Evolutionary conservation across 2,888 invertebrate genomes (phyloP).

Genomic region (Chromoteleia sp.): DNA sequence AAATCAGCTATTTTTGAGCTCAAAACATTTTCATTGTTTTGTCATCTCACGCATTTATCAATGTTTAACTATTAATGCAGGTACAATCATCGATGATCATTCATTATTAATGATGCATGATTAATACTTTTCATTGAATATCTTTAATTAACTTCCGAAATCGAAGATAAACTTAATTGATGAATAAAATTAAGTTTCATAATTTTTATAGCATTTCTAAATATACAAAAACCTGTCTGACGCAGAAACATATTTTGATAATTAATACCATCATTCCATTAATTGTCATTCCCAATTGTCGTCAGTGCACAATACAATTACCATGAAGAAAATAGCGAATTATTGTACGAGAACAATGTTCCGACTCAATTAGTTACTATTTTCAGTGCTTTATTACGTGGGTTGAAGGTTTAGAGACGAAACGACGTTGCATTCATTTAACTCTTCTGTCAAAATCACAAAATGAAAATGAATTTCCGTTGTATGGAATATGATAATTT

Average conservation of each 20-base stretch:
- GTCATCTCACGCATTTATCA: no score
- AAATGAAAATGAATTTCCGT: constrained; percentile 13
- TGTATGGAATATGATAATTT: constrained; percentile 4
- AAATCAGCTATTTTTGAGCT: no score
- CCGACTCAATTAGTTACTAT: constrained; percentile 29
- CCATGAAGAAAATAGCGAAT: constrained; percentile 29
- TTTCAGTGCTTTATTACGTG: constrained; percentile 31
- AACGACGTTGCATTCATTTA: constrained; percentile 22
- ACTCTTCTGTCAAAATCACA: constrained; percentile 14
- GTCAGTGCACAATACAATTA: constrained; percentile 8
- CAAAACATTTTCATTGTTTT: no score
- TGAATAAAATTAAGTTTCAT: not conserved
- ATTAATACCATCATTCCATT: constrained; percentile 9
- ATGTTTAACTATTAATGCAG: no score
- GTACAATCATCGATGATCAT: no score
- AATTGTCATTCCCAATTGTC: not conserved
- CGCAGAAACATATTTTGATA: not conserved
- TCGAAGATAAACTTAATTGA: not conserved
- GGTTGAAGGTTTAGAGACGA: constrained; percentile 29
- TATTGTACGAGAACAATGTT: constrained; percentile 33
- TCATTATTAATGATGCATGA: no score
- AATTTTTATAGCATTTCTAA: not conserved
- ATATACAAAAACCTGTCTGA: not conserved
- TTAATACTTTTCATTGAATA: no score
- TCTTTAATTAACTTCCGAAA: not conserved